A percentile compares a stretch with the other conserved stretches of the same genome.
phyloP scores from a whole-genome alignment of 2,797 vertebrate species.

The Hirundo rustica region DNA sequence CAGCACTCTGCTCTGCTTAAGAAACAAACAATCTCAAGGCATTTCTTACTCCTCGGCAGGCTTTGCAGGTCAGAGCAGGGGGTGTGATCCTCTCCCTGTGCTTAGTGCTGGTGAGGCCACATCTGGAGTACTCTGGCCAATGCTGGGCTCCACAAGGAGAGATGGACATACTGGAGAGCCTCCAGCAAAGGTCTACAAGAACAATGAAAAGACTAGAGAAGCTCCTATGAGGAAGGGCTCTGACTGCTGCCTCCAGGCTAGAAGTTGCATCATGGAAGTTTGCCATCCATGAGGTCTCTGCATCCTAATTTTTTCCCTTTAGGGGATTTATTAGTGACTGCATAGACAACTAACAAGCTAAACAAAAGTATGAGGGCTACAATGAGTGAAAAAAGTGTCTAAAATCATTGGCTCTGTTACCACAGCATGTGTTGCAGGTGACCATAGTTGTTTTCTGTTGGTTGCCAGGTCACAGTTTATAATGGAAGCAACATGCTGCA shows the following conservation, averaged over 20 bases:
- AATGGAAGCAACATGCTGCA: neutral
- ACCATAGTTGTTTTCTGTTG: neutral
- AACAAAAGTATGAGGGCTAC: neutral
- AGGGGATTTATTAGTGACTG: neutral
- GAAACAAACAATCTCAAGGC: neutral
- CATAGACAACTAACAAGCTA: neutral
- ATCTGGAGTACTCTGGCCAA: neutral
- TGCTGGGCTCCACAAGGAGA: neutral
- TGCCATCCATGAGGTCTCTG: neutral
- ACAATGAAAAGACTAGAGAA: neutral
- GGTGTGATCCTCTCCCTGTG: neutral
- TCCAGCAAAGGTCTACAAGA: neutral
- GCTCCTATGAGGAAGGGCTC: neutral
- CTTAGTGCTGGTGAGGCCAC: neutral
- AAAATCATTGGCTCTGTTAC: neutral
- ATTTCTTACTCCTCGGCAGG: neutral
- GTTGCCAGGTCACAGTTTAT: neutral
- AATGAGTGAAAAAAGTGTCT: neutral
- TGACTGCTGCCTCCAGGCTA: neutral
- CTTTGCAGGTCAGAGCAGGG: accelerated
- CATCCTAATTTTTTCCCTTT: neutral
- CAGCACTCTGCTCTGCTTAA: neutral
- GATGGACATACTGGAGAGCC: neutral
- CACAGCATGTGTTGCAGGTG: accelerated
- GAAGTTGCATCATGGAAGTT: neutral